Base-by-base conservation (phyloP, 2,797 vertebrate genomes). In the Clarias laeviceps region DNA sequence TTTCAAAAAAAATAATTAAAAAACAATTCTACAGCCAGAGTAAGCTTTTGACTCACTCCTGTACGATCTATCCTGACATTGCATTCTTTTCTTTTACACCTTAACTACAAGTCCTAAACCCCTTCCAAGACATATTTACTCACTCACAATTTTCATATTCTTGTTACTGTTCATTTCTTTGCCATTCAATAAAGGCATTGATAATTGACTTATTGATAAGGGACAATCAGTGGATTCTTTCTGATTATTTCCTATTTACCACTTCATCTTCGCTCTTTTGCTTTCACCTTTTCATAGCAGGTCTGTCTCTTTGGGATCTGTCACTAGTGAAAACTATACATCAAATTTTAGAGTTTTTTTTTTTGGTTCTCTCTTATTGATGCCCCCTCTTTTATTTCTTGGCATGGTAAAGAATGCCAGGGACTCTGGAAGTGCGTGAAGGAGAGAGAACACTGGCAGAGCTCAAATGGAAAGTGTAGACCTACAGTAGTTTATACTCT, bases 131-230 rank as follows among this genome's bases (percentile, higher is more conserved):
- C 50, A 27, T 29, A 74, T 50, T 56, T 76, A 59, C 22, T 76
- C 22, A 5, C 17, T 15, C 65, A 8, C 65, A 8, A 6, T 1
- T 59, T 56, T 45, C 20, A n/a, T 29, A 27, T 50, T 24, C 17
- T 61, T 4, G 1, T 37, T 2, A 2, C 68, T 17, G 37, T 64
- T 64, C 56, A 50, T 5, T 3, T 29, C 15, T 83, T 82, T n/a
- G n/a, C n/a, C n/a, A n/a, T n/a, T 9, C 40, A 45, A 54, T 54
- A 14, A 54, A 91, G 92, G 90, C 91, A 85, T 92, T 91, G 89
- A 77, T 93, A 94, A 94, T 93, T 92, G 90, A 94, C 50, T 94
- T 94, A 87, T 94, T 92, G 45, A 50, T 88, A 89, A 87, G 89
- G 90, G 89, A 91, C 90, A 92, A 82, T 50, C 45, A 14, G 3